A percentile compares a stretch with the other conserved stretches of the same genome.
Conservation (phyloP, 2,888 invertebrate species). For the Agapetus fuscipes region DNA sequence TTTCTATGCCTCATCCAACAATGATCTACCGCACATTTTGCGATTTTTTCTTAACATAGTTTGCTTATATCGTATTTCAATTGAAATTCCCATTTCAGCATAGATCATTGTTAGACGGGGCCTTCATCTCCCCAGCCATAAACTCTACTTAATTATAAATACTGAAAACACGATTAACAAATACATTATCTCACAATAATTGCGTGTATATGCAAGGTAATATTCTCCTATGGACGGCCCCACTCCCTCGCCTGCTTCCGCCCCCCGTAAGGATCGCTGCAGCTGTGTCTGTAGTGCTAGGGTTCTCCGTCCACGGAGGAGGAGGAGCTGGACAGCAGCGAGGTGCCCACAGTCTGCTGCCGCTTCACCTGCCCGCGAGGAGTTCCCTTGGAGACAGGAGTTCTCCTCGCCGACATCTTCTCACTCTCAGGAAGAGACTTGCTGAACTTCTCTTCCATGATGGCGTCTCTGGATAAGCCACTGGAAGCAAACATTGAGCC, state of each 20-base stretch:
- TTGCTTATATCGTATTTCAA: too few relatives aligned
- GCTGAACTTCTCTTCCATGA: slow-evolving; percentile 61
- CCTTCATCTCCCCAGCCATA: too few relatives aligned
- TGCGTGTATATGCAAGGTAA: background rate
- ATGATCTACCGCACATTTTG: too few relatives aligned
- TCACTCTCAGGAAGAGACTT: slow-evolving; percentile 54
- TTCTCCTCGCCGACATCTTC: slow-evolving; percentile 40
- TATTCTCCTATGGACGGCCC: background rate
- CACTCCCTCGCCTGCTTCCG: too few relatives aligned
- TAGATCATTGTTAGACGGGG: too few relatives aligned
- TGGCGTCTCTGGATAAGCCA: slow-evolving; percentile 55
- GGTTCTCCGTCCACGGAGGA: slow-evolving; percentile 31
- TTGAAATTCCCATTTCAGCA: too few relatives aligned
- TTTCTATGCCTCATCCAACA: too few relatives aligned
- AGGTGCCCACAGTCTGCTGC: slow-evolving; percentile 51
- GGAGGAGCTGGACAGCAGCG: slow-evolving; percentile 55
- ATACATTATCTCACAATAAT: background rate
- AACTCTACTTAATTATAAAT: too few relatives aligned
- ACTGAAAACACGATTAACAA: too few relatives aligned
- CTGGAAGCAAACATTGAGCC: slow-evolving; percentile 31
- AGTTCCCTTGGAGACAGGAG: slow-evolving; percentile 46
- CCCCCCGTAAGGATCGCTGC: too few relatives aligned
- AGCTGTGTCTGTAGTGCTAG: too few relatives aligned
- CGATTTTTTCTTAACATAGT: too few relatives aligned
- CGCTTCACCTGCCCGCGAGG: slow-evolving; percentile 51